Evolutionary conservation across 2,113 vertebrate species (phyloP).

Genomic region (Martes martes): DNA sequence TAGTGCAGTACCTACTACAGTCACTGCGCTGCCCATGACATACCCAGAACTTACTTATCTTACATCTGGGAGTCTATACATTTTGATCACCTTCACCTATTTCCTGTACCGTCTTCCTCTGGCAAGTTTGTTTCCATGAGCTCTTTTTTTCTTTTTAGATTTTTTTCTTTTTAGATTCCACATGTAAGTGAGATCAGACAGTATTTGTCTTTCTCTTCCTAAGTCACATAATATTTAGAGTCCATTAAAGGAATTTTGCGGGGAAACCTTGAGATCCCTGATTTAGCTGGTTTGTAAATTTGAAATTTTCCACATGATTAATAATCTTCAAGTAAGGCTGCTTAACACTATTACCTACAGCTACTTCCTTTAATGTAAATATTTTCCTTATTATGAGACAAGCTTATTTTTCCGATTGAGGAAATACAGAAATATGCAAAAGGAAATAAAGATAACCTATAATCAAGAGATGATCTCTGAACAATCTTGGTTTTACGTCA

Average conservation of each 20-base stretch:
- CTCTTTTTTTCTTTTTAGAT: background rate
- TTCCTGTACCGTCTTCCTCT: background rate
- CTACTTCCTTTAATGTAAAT: background rate
- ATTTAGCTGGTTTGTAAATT: slow-evolving; percentile 12
- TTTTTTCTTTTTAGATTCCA: background rate
- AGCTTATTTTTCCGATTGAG: background rate
- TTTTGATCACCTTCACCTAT: background rate
- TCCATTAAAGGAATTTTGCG: background rate
- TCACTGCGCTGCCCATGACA: background rate
- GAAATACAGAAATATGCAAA: background rate
- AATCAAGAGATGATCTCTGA: slow-evolving; percentile 1
- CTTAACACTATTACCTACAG: background rate
- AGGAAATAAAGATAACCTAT: background rate
- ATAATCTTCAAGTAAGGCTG: background rate
- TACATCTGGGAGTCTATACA: background rate
- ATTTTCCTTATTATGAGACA: background rate
- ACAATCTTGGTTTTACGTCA: background rate
- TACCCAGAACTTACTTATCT: background rate
- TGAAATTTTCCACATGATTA: background rate
- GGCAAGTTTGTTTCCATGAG: background rate
- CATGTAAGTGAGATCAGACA: background rate
- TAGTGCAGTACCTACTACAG: background rate
- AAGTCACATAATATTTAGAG: background rate
- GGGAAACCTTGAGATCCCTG: background rate
- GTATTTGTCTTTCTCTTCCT: background rate